phyloP scores from a whole-genome alignment of 2,113 vertebrate genomes.

The Spea multiplicata region DNA sequence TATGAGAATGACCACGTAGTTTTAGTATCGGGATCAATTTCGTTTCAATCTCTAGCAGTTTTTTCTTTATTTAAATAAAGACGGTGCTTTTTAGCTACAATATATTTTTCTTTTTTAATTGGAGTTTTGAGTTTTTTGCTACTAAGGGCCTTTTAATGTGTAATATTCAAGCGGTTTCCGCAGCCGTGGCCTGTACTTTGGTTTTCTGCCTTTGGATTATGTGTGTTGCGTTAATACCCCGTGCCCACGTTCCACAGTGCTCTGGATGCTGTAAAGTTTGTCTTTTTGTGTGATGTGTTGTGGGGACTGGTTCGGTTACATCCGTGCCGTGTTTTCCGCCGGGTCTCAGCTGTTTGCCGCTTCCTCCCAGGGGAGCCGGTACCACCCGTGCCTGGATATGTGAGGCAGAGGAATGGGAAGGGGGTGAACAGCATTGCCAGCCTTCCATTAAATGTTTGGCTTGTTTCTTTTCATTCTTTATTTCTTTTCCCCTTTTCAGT shows the following conservation, averaged over 20 bases:
- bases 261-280: slow-evolving; percentile 22
- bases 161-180: no score
- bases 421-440: slow-evolving; percentile 62
- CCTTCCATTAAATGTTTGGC: slow-evolving; percentile 63
- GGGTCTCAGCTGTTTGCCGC: slow-evolving; percentile 72
- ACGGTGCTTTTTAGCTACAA: no score
- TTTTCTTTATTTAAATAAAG: no score
- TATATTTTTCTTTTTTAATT: no score
- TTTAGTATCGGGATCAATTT: no score
- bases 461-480: neutral
- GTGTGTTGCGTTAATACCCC: neutral
- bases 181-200: no score
- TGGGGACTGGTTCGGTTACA: slow-evolving; percentile 6
- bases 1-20: neutral
- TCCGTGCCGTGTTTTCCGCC: slow-evolving; percentile 75
- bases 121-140: no score
- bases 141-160: neutral
- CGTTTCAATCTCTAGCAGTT: no score
- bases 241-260: neutral
- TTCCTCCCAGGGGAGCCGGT: slow-evolving; percentile 75
- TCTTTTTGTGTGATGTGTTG: slow-evolving; percentile 11
- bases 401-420: slow-evolving; percentile 73
- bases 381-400: slow-evolving; percentile 78
- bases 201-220: no score
- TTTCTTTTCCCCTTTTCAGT: slow-evolving; percentile 48